phyloP scores from a whole-genome alignment of 2,797 vertebrate species.

The Myripristis jacobus region DNA sequence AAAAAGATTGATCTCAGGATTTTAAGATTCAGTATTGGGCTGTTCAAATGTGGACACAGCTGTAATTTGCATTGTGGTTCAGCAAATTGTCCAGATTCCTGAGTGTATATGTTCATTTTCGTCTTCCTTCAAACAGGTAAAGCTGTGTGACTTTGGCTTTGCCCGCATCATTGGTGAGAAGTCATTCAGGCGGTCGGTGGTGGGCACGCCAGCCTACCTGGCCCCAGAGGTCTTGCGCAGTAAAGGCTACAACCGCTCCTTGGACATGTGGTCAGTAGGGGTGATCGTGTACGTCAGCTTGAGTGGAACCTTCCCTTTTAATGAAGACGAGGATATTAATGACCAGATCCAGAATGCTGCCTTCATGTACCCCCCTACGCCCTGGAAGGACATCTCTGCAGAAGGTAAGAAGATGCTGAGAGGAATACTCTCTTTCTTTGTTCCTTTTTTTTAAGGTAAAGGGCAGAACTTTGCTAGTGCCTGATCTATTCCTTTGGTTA shows the following conservation, averaged over 20 bases:
- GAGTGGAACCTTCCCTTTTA: conserved; percentile 97
- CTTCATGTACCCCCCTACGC: conserved; percentile 97
- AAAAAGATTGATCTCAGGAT: too few relatives aligned
- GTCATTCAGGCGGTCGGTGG: conserved; percentile 96
- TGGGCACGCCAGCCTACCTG: conserved; percentile 95
- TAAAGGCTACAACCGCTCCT: conserved; percentile 97
- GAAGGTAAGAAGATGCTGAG: conserved; percentile 85
- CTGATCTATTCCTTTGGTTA: background rate
- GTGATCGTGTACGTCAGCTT: conserved; percentile 97
- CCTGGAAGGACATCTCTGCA: conserved; percentile 96
- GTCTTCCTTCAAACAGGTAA: conserved; percentile 84
- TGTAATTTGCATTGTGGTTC: background rate
- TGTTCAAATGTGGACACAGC: background rate
- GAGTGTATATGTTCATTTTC: background rate
- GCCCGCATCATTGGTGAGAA: conserved; percentile 99
- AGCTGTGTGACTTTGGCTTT: conserved; percentile 97
- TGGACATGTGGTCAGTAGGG: conserved; percentile 99
- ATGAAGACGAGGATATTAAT: conserved; percentile 98
- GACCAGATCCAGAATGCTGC: conserved; percentile 99
- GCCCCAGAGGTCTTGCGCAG: conserved; percentile 96
- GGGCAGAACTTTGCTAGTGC: background rate
- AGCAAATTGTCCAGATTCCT: background rate
- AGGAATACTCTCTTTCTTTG: too few relatives aligned
- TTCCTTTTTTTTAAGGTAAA: background rate
- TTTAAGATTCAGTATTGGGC: too few relatives aligned